Percentiles rank a stretch among this genome's conserved stretches.
These are phyloP conservation scores for Oryzias woworae DNA, from an alignment of 2,113 vertebrate species.

Conservation along the genomic window DNA sequence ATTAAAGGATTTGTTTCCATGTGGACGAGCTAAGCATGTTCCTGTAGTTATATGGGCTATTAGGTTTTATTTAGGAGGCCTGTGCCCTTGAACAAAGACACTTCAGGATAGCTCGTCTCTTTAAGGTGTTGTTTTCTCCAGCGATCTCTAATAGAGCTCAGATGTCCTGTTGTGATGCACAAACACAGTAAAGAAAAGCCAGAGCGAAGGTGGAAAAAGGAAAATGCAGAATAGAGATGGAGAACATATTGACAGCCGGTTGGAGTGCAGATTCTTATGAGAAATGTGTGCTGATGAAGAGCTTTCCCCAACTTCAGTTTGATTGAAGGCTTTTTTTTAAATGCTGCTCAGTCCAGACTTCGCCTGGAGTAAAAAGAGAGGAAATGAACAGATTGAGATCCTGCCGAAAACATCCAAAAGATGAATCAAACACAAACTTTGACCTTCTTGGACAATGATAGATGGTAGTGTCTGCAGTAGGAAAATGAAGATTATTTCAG, in stretches of 20 bases:
- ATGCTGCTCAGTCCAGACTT: too few species aligned
- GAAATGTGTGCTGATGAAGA: neutral
- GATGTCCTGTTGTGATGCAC: slow-evolving; percentile 23
- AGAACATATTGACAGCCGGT: neutral
- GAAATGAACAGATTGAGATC: too few species aligned
- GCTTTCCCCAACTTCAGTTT: neutral
- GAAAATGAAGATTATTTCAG: too few species aligned
- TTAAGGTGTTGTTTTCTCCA: slow-evolving; percentile 7
- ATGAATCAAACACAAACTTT: too few species aligned
- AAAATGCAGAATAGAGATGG: neutral
- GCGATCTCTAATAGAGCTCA: slow-evolving; percentile 22
- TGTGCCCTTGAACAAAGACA: neutral
- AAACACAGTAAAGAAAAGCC: neutral
- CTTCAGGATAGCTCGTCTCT: slow-evolving; percentile 3
- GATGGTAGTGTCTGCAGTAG: too few species aligned
- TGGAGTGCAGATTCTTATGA: neutral
- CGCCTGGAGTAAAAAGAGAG: too few species aligned
- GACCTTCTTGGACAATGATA: too few species aligned
- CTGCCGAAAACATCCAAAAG: too few species aligned
- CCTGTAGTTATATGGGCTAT: slow-evolving; percentile 6
- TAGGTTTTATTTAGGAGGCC: slow-evolving; percentile 15
- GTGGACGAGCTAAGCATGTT: neutral
- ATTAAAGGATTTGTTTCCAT: too few species aligned
- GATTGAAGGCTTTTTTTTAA: neutral
- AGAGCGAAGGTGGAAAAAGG: neutral